Conservation (phyloP, 92 coral and sea anemone genomes). For the Siderastrea siderea region DNA sequence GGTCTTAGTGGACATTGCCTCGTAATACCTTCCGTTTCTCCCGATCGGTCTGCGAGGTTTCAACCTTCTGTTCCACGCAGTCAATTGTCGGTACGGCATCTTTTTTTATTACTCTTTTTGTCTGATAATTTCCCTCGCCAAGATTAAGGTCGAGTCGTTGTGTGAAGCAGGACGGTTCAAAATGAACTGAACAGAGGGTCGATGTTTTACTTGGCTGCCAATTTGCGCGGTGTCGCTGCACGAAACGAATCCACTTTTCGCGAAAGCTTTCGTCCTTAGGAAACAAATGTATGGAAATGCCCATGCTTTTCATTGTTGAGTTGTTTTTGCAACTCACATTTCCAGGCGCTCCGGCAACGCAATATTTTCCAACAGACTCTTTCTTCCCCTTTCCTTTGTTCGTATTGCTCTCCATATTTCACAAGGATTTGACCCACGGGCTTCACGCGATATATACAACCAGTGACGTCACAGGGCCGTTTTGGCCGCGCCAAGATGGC, state of each 20-base stretch:
- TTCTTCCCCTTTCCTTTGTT: too few species aligned
- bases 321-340: constrained; percentile 62
- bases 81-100: neutral
- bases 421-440: too few species aligned
- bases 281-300: constrained; percentile 58
- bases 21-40: neutral
- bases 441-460: too few species aligned
- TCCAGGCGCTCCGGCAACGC: constrained; percentile 76
- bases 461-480: too few species aligned
- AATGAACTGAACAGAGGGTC: constrained; percentile 55
- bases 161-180: constrained; percentile 34
- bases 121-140: neutral
- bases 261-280: constrained; percentile 26
- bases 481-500: too few species aligned
- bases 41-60: neutral
- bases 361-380: too few species aligned
- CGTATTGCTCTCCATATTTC: too few species aligned
- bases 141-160: constrained; percentile 13
- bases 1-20: too few species aligned
- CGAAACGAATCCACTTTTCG: constrained; percentile 51
- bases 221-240: constrained; percentile 40
- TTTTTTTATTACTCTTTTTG: neutral
- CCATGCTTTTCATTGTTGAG: constrained; percentile 27
- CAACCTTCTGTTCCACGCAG: neutral
- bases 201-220: constrained; percentile 45